These are phyloP conservation scores for Melieria crassipennis DNA, from an alignment of 2,888 invertebrate genomes.

Conservation along the genomic window DNA sequence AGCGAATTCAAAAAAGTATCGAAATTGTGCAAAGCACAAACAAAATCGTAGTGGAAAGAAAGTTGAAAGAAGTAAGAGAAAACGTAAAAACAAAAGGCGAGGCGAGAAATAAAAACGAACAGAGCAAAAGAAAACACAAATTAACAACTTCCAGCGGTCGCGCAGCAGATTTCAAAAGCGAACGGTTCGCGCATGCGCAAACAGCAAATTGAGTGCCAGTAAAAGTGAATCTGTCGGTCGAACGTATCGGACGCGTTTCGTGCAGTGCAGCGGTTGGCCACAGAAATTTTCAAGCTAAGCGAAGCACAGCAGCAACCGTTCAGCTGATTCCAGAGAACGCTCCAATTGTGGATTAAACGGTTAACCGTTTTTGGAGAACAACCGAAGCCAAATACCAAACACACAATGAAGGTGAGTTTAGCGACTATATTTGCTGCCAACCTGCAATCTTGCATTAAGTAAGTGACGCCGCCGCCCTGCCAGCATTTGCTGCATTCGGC, in stretches of 20 bases:
- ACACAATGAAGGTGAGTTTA: constrained; percentile 44
- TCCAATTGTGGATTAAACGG: too few relatives aligned
- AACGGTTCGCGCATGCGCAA: neutral
- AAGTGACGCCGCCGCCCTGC: too few relatives aligned
- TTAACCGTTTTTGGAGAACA: neutral
- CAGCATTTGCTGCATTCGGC: too few relatives aligned
- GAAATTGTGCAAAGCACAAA: constrained; percentile 30
- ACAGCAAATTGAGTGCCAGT: constrained; percentile 18
- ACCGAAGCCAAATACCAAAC: neutral
- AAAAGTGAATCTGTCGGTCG: constrained; percentile 41
- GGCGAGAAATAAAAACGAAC: constrained; percentile 35
- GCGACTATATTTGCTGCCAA: too few relatives aligned
- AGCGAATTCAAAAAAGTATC: constrained; percentile 33
- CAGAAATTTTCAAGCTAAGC: too few relatives aligned
- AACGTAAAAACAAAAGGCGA: constrained; percentile 2
- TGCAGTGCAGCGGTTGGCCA: constrained; percentile 5
- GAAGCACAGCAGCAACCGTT: too few relatives aligned
- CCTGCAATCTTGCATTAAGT: too few relatives aligned
- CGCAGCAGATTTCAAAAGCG: neutral
- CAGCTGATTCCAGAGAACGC: too few relatives aligned
- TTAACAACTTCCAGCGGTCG: neutral
- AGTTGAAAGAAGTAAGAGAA: constrained; percentile 11
- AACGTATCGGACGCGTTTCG: constrained; percentile 39
- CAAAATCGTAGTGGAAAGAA: constrained; percentile 36
- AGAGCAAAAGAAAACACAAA: constrained; percentile 34